Base-by-base conservation (phyloP, 2,888 invertebrate genomes). In the Sesamia inferens region DNA sequence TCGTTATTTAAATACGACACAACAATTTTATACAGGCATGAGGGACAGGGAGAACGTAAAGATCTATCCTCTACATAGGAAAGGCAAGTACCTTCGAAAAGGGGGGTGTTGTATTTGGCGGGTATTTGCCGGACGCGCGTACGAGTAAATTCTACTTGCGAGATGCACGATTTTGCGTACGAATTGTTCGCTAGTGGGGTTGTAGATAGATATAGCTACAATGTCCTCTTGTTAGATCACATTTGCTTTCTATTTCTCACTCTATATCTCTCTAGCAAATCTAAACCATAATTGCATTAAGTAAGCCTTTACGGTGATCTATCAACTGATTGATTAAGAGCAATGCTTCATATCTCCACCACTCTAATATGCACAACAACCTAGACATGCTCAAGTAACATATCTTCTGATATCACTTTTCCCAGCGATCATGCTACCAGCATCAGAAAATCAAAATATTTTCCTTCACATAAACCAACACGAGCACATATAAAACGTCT, bases 1-100 rank as follows among this genome's bases (percentile, higher is more conserved):
- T 57, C 10, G 19, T 44, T 24, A 14, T 51, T 31, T 57, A 11
- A 62, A 57, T 79, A 19, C 22, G 55, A 44, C 72, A 51, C 62
- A 61, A 78, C 54, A 70, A 31, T 68, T 62, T 57, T 16, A 19
- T 24, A 44, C 0, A 39, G 39, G 2, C 2, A 39, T 39, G 39
- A 39, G 39, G 39, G 5, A 39, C 39, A 39, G 7, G 39, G 39
- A 4, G 39, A 4, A 39, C 4, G 39, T 39, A 39, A 39, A 7
- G 5, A 4, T 7, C 39, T 6, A 2, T 39, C 39, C 5, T 39
- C 39, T 31, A 31, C 31, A 31, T 31, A 31, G 31, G 31, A 31
- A 31, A 31, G 31, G 31, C 31, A 31, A 39, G 39, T 5, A 39
- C 7, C 5, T 39, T 39, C 39, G 39, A 39, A 5, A 5, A 39